Evolutionary conservation across 2,113 vertebrate species (phyloP).

Genomic region (Istiophorus platypterus): DNA sequence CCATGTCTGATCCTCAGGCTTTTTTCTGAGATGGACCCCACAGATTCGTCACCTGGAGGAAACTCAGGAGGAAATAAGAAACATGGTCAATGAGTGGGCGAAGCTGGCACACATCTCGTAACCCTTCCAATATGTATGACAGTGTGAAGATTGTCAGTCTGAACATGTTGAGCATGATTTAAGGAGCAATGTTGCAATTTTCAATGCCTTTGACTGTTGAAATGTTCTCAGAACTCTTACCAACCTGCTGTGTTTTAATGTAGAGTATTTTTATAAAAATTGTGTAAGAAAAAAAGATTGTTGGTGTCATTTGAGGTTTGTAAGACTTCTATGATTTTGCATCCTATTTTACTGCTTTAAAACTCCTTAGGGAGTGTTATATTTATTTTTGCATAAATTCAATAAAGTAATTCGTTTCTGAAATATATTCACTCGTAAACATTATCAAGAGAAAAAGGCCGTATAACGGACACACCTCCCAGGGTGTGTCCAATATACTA

Average conservation of each 20-base stretch:
- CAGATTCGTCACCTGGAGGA: slow-evolving; percentile 82
- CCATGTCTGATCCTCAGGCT: slow-evolving; percentile 74
- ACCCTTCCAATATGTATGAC: not conserved
- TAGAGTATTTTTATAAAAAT: slow-evolving; percentile 45
- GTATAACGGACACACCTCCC: slow-evolving; percentile 59
- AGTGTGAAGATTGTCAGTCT: slow-evolving; percentile 6
- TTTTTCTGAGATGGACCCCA: slow-evolving; percentile 88
- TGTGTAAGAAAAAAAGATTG: not conserved
- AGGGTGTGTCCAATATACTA: too few relatives aligned
- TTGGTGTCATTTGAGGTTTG: slow-evolving; percentile 4
- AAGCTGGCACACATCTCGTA: slow-evolving; percentile 51
- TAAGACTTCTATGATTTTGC: not conserved
- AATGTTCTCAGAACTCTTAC: not conserved
- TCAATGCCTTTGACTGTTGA: not conserved
- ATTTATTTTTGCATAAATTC: not conserved
- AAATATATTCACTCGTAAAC: slow-evolving; percentile 33
- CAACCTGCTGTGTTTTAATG: slow-evolving; percentile 17
- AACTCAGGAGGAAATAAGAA: slow-evolving; percentile 84
- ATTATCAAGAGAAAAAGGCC: slow-evolving; percentile 36
- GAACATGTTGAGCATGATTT: not conserved
- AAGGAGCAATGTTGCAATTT: not conserved
- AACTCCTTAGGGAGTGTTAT: not conserved
- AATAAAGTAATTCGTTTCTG: not conserved
- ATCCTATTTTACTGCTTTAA: not conserved
- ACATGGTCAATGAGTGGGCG: slow-evolving; percentile 71